Percentiles rank a stretch among this genome's conserved stretches.
Conservation (phyloP, 2,888 invertebrate species). For the Idaea aversata region DNA sequence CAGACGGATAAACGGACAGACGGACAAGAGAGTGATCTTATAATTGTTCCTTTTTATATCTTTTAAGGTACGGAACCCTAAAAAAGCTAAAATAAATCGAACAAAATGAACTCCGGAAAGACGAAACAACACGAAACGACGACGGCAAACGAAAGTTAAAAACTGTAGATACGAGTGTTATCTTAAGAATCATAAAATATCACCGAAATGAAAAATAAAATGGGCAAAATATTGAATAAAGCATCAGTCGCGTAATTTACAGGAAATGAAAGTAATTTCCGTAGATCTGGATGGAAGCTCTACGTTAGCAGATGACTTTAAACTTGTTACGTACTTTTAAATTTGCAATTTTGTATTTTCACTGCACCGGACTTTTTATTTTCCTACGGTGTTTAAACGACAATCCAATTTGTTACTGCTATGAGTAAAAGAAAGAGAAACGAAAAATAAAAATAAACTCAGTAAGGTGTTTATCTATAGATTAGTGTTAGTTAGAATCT, state of each 20-base stretch:
- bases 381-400: background rate
- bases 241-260: constrained; percentile 26
- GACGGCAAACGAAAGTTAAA: background rate
- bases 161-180: background rate
- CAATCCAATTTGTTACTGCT: background rate
- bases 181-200: background rate
- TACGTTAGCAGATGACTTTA: constrained; percentile 8
- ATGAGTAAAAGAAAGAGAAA: background rate
- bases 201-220: constrained; percentile 13
- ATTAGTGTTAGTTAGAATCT: background rate
- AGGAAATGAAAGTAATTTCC: constrained; percentile 35
- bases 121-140: too few relatives aligned
- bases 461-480: too few relatives aligned
- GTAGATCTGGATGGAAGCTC: constrained; percentile 28
- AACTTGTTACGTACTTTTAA: too few relatives aligned
- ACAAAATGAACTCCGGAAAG: background rate
- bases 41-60: too few relatives aligned
- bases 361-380: background rate
- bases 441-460: background rate
- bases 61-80: too few relatives aligned
- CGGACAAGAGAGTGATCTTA: too few relatives aligned
- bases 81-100: too few relatives aligned
- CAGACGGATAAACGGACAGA: too few relatives aligned
- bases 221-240: constrained; percentile 26
- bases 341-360: background rate